Conservation (phyloP, 1,140 invertebrate species). For the Drosophila azteca region DNA sequence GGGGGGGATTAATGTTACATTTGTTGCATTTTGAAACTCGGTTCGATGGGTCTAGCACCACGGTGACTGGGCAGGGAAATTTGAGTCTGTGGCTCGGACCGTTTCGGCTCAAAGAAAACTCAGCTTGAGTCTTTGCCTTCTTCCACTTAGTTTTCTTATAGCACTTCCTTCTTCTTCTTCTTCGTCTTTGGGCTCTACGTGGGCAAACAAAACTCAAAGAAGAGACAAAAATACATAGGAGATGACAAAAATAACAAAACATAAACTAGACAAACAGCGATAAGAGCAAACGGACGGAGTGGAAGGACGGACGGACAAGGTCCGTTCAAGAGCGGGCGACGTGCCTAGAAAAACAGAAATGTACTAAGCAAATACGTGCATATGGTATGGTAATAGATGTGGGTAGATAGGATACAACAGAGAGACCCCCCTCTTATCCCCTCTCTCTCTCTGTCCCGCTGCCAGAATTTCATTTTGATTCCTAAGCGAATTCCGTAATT, state of each 20-base stretch:
- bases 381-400: conserved; percentile 30
- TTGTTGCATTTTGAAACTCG: conserved; percentile 5
- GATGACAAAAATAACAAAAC: conserved; percentile 25
- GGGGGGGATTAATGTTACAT: conserved; percentile 36
- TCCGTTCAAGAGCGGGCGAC: not conserved
- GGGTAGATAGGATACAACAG: conserved; percentile 12
- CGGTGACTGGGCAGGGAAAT: conserved; percentile 50
- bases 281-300: conserved; percentile 33
- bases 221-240: conserved; percentile 2
- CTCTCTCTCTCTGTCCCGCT: conserved; percentile 13
- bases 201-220: conserved; percentile 30
- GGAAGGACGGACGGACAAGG: not conserved
- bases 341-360: conserved; percentile 36
- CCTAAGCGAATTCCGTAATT: conserved; percentile 65
- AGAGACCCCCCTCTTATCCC: not conserved
- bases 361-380: conserved; percentile 44
- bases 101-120: conserved; percentile 12
- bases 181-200: conserved; percentile 18
- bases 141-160: too few species aligned
- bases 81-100: conserved; percentile 42
- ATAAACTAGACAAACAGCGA: conserved; percentile 47
- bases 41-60: conserved; percentile 13
- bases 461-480: conserved; percentile 53
- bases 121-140: conserved; percentile 36
- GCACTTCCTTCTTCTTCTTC: not conserved